phyloP scores from a whole-genome alignment of 2,888 invertebrate genomes.

The Esperia sulphurella region DNA sequence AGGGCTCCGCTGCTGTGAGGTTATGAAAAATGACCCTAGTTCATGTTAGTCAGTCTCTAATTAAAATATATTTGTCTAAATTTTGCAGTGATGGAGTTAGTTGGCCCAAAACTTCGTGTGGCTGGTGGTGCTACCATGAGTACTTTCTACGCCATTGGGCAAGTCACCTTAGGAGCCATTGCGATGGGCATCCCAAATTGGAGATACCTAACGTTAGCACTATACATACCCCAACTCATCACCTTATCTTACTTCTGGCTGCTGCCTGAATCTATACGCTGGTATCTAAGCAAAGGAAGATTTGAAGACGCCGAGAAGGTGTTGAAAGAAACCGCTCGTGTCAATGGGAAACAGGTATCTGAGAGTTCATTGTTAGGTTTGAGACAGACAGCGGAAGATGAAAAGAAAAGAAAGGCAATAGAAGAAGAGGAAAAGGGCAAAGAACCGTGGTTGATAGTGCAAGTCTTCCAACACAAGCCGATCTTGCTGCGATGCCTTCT shows the following conservation, averaged over 20 bases:
- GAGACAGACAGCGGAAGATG: slow-evolving; percentile 33
- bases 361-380: slow-evolving; percentile 42
- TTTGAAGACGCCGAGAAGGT: slow-evolving; percentile 81
- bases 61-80: not conserved
- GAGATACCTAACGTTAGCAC: slow-evolving; percentile 81
- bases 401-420: slow-evolving; percentile 28
- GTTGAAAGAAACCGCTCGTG: slow-evolving; percentile 79
- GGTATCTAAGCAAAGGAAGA: slow-evolving; percentile 85
- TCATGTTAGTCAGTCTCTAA: too few species aligned
- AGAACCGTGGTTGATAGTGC: slow-evolving; percentile 52
- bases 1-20: not conserved
- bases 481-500: slow-evolving; percentile 42
- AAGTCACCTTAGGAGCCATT: slow-evolving; percentile 81
- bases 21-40: not conserved
- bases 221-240: slow-evolving; percentile 82
- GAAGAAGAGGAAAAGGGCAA: slow-evolving; percentile 50
- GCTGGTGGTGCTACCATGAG: slow-evolving; percentile 83
- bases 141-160: slow-evolving; percentile 84
- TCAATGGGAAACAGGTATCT: slow-evolving; percentile 69
- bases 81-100: slow-evolving; percentile 83
- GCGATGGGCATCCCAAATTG: slow-evolving; percentile 85
- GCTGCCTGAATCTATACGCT: slow-evolving; percentile 84
- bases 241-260: slow-evolving; percentile 82
- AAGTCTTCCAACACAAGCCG: slow-evolving; percentile 44
- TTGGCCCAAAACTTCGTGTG: slow-evolving; percentile 84